Evolutionary conservation across 2,888 invertebrate genomes (phyloP).

Genomic region (Drosophila barbarae): DNA sequence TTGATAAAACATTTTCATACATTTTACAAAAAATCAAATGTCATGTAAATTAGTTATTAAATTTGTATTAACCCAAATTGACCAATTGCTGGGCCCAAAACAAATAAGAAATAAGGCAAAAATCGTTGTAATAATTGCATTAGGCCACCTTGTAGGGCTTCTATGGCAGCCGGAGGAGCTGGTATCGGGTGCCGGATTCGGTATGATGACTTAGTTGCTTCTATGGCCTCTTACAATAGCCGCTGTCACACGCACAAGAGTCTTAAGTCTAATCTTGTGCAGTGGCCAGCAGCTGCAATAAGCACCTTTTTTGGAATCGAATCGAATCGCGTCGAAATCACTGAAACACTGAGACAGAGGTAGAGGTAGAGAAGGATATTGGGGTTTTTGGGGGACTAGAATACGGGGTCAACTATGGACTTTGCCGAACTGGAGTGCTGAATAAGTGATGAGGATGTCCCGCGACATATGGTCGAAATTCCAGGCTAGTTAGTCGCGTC

Average conservation of each 20-base stretch:
- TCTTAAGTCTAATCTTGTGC: slow-evolving; percentile 95
- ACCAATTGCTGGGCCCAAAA: neutral
- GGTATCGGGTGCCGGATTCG: too few species aligned
- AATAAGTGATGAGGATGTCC: slow-evolving; percentile 55
- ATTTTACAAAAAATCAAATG: neutral
- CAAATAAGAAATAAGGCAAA: neutral
- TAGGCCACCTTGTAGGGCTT: slow-evolving; percentile 8
- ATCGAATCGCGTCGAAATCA: slow-evolving; percentile 13
- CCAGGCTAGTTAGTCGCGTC: slow-evolving; percentile 12
- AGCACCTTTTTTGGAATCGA: slow-evolving; percentile 76
- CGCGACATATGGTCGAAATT: slow-evolving; percentile 60
- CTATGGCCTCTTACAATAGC: slow-evolving; percentile 89
- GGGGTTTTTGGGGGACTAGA: neutral
- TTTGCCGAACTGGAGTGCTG: slow-evolving; percentile 33
- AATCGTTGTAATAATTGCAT: slow-evolving; percentile 13
- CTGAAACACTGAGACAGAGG: slow-evolving; percentile 12
- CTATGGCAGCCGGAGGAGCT: neutral
- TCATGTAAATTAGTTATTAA: neutral
- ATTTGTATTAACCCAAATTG: neutral
- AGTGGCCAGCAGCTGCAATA: slow-evolving; percentile 99
- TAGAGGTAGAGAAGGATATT: neutral
- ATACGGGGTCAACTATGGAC: slow-evolving; percentile 10
- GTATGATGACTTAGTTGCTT: slow-evolving; percentile 37
- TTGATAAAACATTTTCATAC: neutral
- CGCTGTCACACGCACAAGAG: slow-evolving; percentile 99